These are phyloP conservation scores for Uloborus diversus DNA, from an alignment of 1,140 invertebrate species.

Conservation along the genomic window DNA sequence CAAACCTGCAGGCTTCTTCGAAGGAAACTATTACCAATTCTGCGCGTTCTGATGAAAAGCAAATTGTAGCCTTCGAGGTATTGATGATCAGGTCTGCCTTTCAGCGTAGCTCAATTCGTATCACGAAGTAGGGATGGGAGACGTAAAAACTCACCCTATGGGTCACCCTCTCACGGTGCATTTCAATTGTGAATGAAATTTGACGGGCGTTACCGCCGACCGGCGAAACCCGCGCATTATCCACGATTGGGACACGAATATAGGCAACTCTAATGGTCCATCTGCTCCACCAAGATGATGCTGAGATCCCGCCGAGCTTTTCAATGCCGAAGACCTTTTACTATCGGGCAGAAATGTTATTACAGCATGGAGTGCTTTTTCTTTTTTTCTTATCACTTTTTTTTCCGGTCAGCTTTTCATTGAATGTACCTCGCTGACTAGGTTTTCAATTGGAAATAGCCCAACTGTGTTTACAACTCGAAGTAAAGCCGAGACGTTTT, in stretches of 20 bases:
- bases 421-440: background rate
- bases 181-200: constrained; percentile 37
- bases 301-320: constrained; percentile 4
- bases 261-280: constrained; percentile 3
- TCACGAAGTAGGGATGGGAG: too few relatives aligned
- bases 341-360: background rate
- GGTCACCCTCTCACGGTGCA: constrained; percentile 22
- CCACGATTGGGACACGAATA: constrained; percentile 41
- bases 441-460: background rate
- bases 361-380: background rate
- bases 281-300: background rate
- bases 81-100: background rate
- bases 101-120: background rate
- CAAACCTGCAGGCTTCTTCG: too few relatives aligned
- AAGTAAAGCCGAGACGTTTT: too few relatives aligned
- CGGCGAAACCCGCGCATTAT: constrained; percentile 33
- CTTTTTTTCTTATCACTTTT: background rate
- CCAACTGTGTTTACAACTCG: too few relatives aligned
- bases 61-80: too few relatives aligned
- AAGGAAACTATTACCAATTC: too few relatives aligned
- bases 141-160: background rate
- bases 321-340: background rate
- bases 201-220: constrained; percentile 3
- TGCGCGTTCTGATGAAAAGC: too few relatives aligned
- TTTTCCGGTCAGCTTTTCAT: background rate